Base-by-base conservation (phyloP, 1,140 invertebrate genomes). In the Drosophila biarmipes region DNA sequence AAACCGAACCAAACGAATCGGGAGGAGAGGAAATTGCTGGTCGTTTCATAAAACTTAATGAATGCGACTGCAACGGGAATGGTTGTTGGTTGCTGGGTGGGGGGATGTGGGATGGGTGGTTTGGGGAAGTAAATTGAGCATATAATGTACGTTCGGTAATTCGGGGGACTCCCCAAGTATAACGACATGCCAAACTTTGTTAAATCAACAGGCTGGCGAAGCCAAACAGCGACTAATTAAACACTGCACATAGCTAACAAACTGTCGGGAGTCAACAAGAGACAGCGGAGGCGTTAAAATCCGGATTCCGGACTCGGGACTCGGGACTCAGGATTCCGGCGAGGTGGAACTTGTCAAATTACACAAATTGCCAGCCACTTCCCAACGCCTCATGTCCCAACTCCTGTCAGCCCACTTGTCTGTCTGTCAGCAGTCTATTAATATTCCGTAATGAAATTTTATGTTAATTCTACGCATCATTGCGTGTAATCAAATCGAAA, bases 391-490 rank as follows among this genome's bases (percentile, higher is more conserved):
- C 37, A 24, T 24, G 5, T 21, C 40, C 14, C 35, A n/a, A 29
- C 55, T 42, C 46, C 45, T 45, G 73, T 42, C 62, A 57, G 45
- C 21, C 48, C n/a, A 53, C 56, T 42, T 52, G 67, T 63, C 63
- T 68, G 82, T 71, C 84, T 82, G 78, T 87, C 82, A 67, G 71
- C 84, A 80, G 84, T 89, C 80, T 85, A 90, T 90, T 90, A 90
- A 90, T 85, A 79, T 90, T 81, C 78, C 79, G 82, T 91, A 91
- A 91, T 91, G 78, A 79, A 91, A 91, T 91, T 91, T 86, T 86
- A 89, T 91, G 81, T 91, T 91, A 91, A 91, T 91, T 86, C 80
- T 90, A 82, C 87, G 90, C 90, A 90, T 91, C 90, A 90, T 89
- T 90, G 90, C 75, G 78, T 73, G 73, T 90, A 91, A 91, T 91